Base-by-base conservation (phyloP, 2,888 invertebrate genomes). In the Chymomyza fuscimana region DNA sequence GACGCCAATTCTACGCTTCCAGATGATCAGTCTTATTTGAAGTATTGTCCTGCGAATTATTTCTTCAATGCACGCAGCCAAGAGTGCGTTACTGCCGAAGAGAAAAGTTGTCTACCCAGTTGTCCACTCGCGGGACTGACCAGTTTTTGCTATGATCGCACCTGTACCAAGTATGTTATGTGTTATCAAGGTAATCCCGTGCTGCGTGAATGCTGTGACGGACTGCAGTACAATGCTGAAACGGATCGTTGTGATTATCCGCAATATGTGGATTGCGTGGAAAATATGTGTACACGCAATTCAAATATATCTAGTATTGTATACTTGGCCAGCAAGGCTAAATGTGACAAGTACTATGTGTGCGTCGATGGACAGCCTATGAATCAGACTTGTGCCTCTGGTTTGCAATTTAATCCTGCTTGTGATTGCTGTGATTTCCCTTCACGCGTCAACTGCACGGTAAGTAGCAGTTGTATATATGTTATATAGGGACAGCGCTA, bases 191-290 rank as follows among this genome's bases (percentile, higher is more conserved):
- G 84, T 0, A 68, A 46, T 0, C 82, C 90, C 0, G 80, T 91
- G 2, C 0, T 91, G 9, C 86, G 84, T 3, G 66, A 86, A 58
- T 91, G 91, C 62, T 40, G 70, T 40, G 86, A 88, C 67, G 87
- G 89, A 4, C 76, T 91, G 9, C 91, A 91, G 50, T 91, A 87
- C 66, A 91, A 91, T 72, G 63, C 78, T 5, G 68, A 74, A 15
- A 91, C 88, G 3, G 87, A 89, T 82, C 91, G 91, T 51, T 91
- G 91, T 64, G 92, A 91, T 73, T 89, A 69, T 63, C 84, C 91
- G 0, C 81, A 88, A 62, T 85, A 79, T 71, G 91, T 91, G 7
- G 90, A 91, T 72, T 91, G 91, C 69, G 83, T 81, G 46, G 84
- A 87, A 19, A 87, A 91, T 69, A 65, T 90, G 51, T 91, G 91